Evolutionary conservation across 2,797 vertebrate genomes (phyloP).

Genomic region (Sphenopsis melanotis): DNA sequence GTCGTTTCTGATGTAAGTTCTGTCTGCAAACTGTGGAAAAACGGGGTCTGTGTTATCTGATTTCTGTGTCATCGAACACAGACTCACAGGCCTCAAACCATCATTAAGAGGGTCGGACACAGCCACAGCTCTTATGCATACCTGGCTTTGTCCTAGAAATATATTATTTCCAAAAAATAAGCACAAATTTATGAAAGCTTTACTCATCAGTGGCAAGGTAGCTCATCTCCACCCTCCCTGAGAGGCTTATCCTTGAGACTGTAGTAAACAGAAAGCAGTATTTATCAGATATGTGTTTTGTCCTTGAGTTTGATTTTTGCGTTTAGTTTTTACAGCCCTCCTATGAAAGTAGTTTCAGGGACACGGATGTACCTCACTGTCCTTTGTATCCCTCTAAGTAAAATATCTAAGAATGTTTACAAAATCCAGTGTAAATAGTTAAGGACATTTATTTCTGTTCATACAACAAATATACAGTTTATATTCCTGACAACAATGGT

Average conservation of each 20-base stretch:
- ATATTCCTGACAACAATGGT: background rate
- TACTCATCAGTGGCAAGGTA: background rate
- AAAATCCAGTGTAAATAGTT: background rate
- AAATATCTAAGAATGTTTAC: background rate
- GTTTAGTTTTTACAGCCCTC: background rate
- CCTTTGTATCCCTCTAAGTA: background rate
- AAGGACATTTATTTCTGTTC: background rate
- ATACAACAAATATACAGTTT: background rate
- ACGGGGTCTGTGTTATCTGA: background rate
- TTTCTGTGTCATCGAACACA: background rate
- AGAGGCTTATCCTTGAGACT: background rate
- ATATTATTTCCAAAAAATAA: background rate
- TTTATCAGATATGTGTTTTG: background rate
- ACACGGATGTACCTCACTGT: background rate
- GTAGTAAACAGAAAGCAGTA: background rate
- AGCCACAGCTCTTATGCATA: background rate
- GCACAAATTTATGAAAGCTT: background rate
- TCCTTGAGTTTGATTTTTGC: background rate
- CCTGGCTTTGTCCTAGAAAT: background rate
- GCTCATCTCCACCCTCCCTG: background rate
- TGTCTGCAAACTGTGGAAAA: background rate
- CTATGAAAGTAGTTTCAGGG: background rate
- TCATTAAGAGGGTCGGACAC: background rate
- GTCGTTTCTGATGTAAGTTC: background rate
- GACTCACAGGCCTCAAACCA: background rate